Percentiles rank a stretch among this genome's conserved stretches.
phyloP scores from a whole-genome alignment of 2,797 vertebrate genomes.

The Helicolenus hilgendorfi region DNA sequence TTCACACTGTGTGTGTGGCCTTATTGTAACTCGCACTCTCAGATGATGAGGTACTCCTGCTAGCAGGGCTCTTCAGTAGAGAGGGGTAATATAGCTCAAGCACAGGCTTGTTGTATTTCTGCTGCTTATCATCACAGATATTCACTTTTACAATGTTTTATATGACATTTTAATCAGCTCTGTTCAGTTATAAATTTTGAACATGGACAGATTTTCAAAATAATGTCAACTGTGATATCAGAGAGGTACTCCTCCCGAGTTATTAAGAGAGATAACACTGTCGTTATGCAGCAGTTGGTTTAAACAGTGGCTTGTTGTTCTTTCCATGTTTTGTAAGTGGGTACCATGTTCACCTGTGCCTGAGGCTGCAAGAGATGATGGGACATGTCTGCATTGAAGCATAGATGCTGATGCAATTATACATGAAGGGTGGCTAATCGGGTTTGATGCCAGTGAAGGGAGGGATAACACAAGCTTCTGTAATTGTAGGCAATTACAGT shows the following conservation, averaged over 20 bases:
- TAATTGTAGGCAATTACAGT: constrained; percentile 62
- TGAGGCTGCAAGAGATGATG: constrained; percentile 66
- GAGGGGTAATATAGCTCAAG: constrained; percentile 27
- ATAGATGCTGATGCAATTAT: constrained; percentile 72
- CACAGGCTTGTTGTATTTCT: constrained; percentile 57
- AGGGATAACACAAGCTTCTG: constrained; percentile 34
- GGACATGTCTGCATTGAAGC: constrained; percentile 71
- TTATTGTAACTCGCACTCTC: constrained; percentile 34
- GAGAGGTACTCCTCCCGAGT: constrained; percentile 18
- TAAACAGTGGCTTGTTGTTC: not conserved
- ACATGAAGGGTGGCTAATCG: constrained; percentile 57
- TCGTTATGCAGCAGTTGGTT: not conserved
- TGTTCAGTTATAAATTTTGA: constrained; percentile 1
- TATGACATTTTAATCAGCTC: not conserved
- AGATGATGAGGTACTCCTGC: constrained; percentile 51
- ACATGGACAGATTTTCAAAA: constrained; percentile 19
- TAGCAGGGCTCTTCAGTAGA: constrained; percentile 48
- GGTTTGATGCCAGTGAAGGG: constrained; percentile 54
- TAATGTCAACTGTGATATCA: constrained; percentile 26
- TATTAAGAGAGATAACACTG: not conserved
- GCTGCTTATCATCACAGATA: constrained; percentile 52
- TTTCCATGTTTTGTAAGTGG: constrained; percentile 31
- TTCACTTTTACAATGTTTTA: constrained; percentile 50
- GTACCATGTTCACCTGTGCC: constrained; percentile 47
- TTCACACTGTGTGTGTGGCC: constrained; percentile 60